Evolutionary conservation across 2,113 vertebrate species (phyloP).

Genomic region (Brienomyrus longianalis): DNA sequence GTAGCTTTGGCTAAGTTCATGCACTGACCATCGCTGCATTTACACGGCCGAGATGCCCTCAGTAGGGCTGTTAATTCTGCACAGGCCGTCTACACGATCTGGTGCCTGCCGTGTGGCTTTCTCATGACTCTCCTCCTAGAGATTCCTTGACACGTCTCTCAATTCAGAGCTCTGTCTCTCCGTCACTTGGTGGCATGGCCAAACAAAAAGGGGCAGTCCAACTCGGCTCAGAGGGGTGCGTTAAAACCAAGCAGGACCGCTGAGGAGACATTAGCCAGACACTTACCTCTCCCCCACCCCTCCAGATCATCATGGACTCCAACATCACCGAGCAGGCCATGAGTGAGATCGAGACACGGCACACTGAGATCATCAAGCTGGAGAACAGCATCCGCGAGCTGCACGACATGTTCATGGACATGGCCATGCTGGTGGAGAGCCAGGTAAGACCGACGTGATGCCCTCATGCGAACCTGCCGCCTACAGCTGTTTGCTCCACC

Average conservation of each 20-base stretch:
- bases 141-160: background rate
- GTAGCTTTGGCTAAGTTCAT: background rate
- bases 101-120: background rate
- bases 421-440: constrained; percentile 97
- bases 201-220: background rate
- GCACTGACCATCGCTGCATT: background rate
- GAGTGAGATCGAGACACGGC: constrained; percentile 90
- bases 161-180: background rate
- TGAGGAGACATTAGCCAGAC: background rate
- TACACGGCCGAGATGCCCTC: background rate
- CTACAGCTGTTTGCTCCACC: background rate
- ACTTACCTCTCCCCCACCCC: background rate
- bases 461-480: background rate
- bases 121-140: background rate
- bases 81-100: background rate
- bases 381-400: constrained; percentile 96
- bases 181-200: background rate
- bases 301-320: constrained; percentile 91
- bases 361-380: constrained; percentile 93
- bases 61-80: background rate
- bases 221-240: background rate
- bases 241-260: background rate
- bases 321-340: constrained; percentile 92
- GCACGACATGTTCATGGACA: constrained; percentile 98
- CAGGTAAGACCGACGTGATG: constrained; percentile 66